These are phyloP conservation scores for Vimba vimba DNA, from an alignment of 2,113 vertebrate species.

Conservation along the genomic window DNA sequence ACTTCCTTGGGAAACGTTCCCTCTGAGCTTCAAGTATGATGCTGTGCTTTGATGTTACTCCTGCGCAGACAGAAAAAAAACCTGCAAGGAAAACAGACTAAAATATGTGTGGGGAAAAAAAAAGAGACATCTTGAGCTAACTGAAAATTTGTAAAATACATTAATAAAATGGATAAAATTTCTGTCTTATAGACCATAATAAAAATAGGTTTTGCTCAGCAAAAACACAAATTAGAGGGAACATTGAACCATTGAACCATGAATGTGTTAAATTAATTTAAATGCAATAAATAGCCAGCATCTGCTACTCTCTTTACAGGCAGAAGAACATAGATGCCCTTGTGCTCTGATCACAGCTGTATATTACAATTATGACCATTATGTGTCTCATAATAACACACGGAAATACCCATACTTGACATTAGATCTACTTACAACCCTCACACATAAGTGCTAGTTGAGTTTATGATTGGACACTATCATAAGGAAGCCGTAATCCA, in stretches of 20 bases:
- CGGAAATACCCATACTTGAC: background rate
- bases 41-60: background rate
- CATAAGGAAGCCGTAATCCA: background rate
- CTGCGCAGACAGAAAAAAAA: background rate
- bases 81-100: background rate
- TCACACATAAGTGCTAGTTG: background rate
- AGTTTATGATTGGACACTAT: background rate
- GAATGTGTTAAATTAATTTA: conserved; percentile 11
- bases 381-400: background rate
- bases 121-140: background rate
- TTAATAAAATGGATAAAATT: too few relatives aligned
- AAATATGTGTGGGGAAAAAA: background rate
- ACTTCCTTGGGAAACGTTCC: background rate
- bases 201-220: background rate
- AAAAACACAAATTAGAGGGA: background rate
- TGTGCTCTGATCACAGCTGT: background rate
- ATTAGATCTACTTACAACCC: background rate
- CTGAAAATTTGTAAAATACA: too few relatives aligned
- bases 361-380: background rate
- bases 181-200: background rate
- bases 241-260: background rate
- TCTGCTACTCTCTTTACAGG: background rate
- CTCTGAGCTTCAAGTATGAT: background rate
- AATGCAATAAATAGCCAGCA: background rate
- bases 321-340: background rate